phyloP scores from a whole-genome alignment of 2,113 vertebrate genomes.

The Grammomys surdaster region DNA sequence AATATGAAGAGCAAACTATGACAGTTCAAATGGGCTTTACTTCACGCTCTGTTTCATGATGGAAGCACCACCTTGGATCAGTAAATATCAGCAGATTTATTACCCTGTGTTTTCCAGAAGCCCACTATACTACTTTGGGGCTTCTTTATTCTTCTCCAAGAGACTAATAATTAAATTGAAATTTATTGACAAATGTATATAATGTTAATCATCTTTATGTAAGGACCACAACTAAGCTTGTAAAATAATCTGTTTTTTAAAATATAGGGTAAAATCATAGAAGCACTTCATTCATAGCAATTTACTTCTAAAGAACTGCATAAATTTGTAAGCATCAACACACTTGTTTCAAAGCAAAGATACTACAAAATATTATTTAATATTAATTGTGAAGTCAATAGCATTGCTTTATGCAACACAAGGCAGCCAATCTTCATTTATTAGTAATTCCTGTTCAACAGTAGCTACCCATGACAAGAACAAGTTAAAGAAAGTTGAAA shows the following conservation, averaged over 20 bases:
- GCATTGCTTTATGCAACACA: constrained; percentile 1
- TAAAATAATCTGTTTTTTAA: neutral
- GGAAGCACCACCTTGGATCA: neutral
- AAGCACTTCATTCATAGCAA: constrained; percentile 10
- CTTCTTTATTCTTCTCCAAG: constrained; percentile 20
- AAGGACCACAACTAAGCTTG: neutral
- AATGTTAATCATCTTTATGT: constrained; percentile 6
- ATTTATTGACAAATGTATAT: constrained; percentile 47
- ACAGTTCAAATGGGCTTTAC: neutral
- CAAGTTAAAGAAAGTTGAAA: constrained; percentile 39
- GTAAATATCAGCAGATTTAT: neutral
- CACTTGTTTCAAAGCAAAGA: constrained; percentile 60
- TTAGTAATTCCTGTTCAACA: constrained; percentile 64
- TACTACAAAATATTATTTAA: constrained; percentile 70
- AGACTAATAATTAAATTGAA: constrained; percentile 24
- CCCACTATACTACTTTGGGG: neutral
- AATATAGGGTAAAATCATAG: neutral
- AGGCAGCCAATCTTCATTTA: constrained; percentile 57
- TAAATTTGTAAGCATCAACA: neutral
- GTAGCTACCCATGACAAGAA: constrained; percentile 20
- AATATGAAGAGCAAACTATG: neutral
- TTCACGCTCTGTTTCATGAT: neutral
- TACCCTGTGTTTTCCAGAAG: neutral
- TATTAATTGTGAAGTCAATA: constrained; percentile 49
- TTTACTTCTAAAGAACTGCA: neutral